Evolutionary conservation across 2,888 invertebrate species (phyloP), one percentile per base, ranked within the genome.

Genomic region (Pollenia amentaria): DNA sequence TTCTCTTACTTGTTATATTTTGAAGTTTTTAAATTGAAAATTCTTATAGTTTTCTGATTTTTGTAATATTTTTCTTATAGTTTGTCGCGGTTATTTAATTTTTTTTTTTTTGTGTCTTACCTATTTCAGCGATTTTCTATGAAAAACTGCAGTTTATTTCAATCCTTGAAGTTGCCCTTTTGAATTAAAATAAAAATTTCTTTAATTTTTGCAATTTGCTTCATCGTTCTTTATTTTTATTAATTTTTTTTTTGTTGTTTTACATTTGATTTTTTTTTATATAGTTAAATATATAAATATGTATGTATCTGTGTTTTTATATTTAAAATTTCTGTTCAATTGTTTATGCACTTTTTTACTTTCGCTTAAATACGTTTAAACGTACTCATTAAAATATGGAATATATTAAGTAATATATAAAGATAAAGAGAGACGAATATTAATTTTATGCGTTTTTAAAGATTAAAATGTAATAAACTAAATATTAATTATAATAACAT

Each of bases 211-310:
- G 29, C 29, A 29, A 12, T 64, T 51, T 55, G 42, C 21, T 21
- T 53, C 60, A 60, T 57, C 48, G n/a, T 51, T 69, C 12, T 76
- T 64, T 76, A 60, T 70, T 62, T 57, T 53, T 51, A 51, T 69
- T 51, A 21, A 7, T 4, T 46, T 65, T 65, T 46, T 46, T 29
- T 29, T 48, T 21, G 16, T 29, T 38, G n/a, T 55, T 77, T 67
- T 65, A 55, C 55, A 67, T 38, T 48, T 14, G 12, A 12, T 57
- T 75, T 29, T 29, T 4, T 4, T 62, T 64, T 75, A 75, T n/a
- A 16, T 60, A 60, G 14, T 40, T 69, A 42, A 78, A 69, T 78
- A 73, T 72, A 21, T 53, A 64, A 51, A 64, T 72, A 44, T 18
- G 2, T 73, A 48, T 60, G 42, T 67, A 55, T 55, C 16, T 18